phyloP scores from a whole-genome alignment of 37 sponge, comb jelly and placozoan species.

The Oopsacas minuta region DNA sequence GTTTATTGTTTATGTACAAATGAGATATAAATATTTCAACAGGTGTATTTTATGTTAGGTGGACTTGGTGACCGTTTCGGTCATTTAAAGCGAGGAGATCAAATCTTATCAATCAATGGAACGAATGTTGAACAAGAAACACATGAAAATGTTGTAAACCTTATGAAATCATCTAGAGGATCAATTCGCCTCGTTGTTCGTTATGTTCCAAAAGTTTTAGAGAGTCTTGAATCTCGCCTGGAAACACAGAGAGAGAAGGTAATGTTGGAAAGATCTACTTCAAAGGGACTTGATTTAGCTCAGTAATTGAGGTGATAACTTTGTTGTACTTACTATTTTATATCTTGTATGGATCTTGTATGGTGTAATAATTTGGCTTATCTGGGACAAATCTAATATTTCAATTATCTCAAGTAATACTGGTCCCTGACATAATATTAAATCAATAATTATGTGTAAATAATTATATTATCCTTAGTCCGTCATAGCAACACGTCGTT shows the following conservation, averaged over 20 bases:
- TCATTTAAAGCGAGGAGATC: conserved; percentile 1
- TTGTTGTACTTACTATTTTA: too few species aligned
- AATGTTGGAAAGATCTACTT: not conserved
- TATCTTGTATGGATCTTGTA: too few species aligned
- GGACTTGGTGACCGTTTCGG: not conserved
- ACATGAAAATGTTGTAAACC: not conserved
- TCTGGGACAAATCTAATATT: too few species aligned
- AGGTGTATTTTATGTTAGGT: not conserved
- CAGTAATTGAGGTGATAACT: not conserved
- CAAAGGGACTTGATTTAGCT: conserved; percentile 8
- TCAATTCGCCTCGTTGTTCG: conserved; percentile 6
- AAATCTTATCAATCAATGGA: conserved; percentile 1
- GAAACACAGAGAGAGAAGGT: not conserved
- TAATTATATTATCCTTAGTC: too few species aligned
- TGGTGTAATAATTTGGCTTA: too few species aligned
- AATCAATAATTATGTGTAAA: too few species aligned
- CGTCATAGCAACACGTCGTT: too few species aligned
- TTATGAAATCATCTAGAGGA: not conserved
- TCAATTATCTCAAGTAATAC: too few species aligned
- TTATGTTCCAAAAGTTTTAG: not conserved
- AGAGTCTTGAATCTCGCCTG: not conserved
- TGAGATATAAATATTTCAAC: not conserved
- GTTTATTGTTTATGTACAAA: not conserved
- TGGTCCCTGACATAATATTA: too few species aligned
- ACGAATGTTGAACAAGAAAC: conserved; percentile 5